Base-by-base conservation (phyloP, 2,113 vertebrate species). In the Alouatta palliata region DNA sequence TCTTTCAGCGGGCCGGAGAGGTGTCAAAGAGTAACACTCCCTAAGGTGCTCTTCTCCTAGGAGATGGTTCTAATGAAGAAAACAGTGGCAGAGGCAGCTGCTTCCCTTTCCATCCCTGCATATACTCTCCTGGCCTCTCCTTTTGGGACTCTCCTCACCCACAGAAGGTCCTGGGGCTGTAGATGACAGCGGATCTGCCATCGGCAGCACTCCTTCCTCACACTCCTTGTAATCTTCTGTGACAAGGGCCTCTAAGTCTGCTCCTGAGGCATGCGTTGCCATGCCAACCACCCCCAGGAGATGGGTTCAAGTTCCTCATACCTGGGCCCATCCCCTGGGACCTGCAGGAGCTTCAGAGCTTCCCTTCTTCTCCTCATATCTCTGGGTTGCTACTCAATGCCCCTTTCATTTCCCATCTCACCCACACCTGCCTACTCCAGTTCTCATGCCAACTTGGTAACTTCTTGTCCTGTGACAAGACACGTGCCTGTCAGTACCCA, bases 281-380 rank as follows among this genome's bases (percentile, higher is more conserved):
- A 95, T 94, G 91, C 71, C 95, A 97, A 87, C 96, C 76, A 70
- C 35, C 37, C 96, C 70, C 87, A 54, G 64, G 91, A 87, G 96
- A 95, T 10, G 71, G 35, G 23, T 93, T 89, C 96, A 91, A 43
- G 90, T 71, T 96, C 93, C 82, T 85, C 76, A 95, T 87, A 85
- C 71, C 92, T 94, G 73, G 45, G 25, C 25, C 12, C 73, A 85
- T 96, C 97, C 92, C 94, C 76, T 94, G 96, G 95, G 96, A 87
- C 92, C 73, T 81, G 37, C n/a, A 47, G 93, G 43, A 54, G 25
- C 43, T 80, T 66, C 43, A 75, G 83, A 75, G 49, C 10, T 10
- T 43, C 47, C 43, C 76, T 92, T 9, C 32, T 71, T 71, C 30
- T 56, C 68, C 58, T 52, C 21, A 61, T 61, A 35, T 64, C 68